These are phyloP conservation scores for Mastomys coucha DNA, from an alignment of 2,113 vertebrate species.

Conservation along the genomic window DNA sequence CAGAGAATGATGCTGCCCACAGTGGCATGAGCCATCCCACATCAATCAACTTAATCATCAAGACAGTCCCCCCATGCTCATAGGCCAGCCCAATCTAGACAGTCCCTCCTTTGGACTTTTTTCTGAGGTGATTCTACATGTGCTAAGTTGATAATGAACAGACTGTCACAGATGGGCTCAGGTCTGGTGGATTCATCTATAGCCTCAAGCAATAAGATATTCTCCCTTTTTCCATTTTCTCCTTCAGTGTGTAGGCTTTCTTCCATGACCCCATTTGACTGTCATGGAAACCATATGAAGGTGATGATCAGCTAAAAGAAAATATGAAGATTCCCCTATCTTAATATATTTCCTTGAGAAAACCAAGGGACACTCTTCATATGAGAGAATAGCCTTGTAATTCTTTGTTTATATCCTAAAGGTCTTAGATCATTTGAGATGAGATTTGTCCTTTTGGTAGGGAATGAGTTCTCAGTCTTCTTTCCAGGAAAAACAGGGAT, in stretches of 20 bases:
- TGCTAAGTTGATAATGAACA: not conserved
- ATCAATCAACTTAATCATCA: not conserved
- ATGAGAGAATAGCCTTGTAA: not conserved
- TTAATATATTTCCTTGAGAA: not conserved
- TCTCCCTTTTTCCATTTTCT: not conserved
- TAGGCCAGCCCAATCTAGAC: not conserved
- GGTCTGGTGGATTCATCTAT: not conserved
- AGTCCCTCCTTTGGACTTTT: not conserved
- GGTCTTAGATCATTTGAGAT: not conserved
- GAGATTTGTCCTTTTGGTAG: rapidly evolving
- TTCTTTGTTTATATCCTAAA: not conserved
- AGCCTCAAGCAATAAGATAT: not conserved
- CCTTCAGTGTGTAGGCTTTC: not conserved
- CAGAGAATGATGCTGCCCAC: not conserved
- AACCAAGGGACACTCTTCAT: not conserved
- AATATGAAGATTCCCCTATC: not conserved
- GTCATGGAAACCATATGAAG: not conserved
- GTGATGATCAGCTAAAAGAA: not conserved
- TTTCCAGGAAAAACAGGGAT: not conserved
- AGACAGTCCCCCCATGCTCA: not conserved
- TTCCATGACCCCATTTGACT: not conserved
- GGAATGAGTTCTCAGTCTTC: not conserved
- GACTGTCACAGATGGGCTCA: not conserved
- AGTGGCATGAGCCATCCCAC: too few relatives aligned
- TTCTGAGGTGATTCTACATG: not conserved